Percentiles rank a stretch among this genome's conserved stretches.
These are phyloP conservation scores for Caenorhabditis latens DNA, from an alignment of 1,140 invertebrate genomes.

Conservation along the genomic window DNA sequence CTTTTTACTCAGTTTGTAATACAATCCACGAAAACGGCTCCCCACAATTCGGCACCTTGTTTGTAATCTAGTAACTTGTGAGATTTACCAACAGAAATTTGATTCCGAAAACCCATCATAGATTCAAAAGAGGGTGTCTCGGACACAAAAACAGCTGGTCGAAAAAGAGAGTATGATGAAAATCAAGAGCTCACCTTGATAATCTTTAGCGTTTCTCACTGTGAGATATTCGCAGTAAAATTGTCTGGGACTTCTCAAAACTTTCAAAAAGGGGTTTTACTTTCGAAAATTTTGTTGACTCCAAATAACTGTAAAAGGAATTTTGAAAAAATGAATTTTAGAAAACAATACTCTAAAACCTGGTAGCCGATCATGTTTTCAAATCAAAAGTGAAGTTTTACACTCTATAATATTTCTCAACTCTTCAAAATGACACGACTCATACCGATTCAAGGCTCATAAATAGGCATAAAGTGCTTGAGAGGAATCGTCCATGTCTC, in stretches of 20 bases:
- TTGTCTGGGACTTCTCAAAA: no score
- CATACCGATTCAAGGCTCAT: constrained; percentile 18
- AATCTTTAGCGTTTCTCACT: no score
- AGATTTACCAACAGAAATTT: not conserved
- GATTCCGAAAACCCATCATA: not conserved
- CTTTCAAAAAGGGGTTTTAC: no score
- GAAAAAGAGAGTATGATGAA: not conserved
- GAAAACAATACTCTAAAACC: no score
- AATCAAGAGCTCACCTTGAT: no score
- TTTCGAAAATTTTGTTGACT: no score
- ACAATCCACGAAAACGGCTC: constrained; percentile 16
- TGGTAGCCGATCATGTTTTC: no score
- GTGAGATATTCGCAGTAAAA: no score
- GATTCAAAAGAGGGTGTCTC: not conserved
- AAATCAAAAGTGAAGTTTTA: not conserved
- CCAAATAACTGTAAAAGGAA: no score
- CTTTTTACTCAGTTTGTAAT: constrained; percentile 24
- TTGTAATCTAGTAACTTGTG: constrained; percentile 27
- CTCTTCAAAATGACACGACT: not conserved
- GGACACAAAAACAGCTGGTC: no score
- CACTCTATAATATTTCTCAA: not conserved
- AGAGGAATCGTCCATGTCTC: constrained; percentile 24
- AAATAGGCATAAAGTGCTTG: constrained; percentile 33
- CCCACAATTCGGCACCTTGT: not conserved
- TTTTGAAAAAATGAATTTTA: no score